Evolutionary conservation across 2,113 vertebrate genomes (phyloP).

Genomic region (Anolis carolinensis): DNA sequence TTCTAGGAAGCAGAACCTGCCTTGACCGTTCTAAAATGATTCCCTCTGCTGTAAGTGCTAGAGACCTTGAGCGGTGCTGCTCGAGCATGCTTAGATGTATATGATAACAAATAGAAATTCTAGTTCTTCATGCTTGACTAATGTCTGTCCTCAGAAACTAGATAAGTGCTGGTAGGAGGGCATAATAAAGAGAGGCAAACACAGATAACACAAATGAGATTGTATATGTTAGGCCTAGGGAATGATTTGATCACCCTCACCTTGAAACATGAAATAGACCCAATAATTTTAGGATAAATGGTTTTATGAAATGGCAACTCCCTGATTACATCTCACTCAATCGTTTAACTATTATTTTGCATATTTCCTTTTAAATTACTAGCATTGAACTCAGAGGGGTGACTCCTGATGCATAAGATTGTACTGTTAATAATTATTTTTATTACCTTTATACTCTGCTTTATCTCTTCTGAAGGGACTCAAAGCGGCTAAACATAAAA

Average conservation of each 20-base stretch:
- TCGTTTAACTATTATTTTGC: not conserved
- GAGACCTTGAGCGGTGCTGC: too few species aligned
- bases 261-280: not conserved
- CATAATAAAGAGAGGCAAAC: not conserved
- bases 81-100: not conserved
- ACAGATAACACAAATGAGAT: not conserved
- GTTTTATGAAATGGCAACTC: not conserved
- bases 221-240: not conserved
- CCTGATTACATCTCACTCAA: not conserved
- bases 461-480: too few species aligned
- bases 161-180: not conserved
- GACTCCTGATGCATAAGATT: not conserved
- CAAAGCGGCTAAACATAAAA: too few species aligned
- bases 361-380: not conserved
- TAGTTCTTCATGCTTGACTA: not conserved
- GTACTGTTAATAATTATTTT: not conserved
- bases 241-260: not conserved
- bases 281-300: not conserved
- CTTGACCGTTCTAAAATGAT: not conserved
- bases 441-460: too few species aligned
- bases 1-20: not conserved
- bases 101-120: not conserved
- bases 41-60: not conserved
- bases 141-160: not conserved
- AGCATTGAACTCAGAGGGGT: not conserved